Conservation (phyloP, 2,888 invertebrate species). For the Epinotia ramella region DNA sequence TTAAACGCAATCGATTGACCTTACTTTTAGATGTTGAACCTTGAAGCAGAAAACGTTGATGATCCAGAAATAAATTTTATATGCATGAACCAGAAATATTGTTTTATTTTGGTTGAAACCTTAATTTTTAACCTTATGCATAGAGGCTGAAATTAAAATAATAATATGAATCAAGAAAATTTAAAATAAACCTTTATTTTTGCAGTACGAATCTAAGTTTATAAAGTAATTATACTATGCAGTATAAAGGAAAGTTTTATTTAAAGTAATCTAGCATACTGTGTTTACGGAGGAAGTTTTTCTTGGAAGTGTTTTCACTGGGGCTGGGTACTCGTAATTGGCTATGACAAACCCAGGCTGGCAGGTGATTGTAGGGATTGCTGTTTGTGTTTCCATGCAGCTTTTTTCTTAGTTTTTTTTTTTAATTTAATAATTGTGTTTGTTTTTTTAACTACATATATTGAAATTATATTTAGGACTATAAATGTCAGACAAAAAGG, state of each 20-base stretch:
- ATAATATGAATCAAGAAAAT: not conserved
- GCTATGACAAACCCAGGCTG: conserved; percentile 38
- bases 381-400: conserved; percentile 26
- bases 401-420: conserved; percentile 7
- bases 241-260: conserved; percentile 52
- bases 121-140: no score
- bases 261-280: conserved; percentile 62
- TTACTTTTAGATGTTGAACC: no score
- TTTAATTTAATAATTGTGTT: not conserved
- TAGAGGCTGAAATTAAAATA: no score
- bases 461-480: no score
- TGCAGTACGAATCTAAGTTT: not conserved
- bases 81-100: no score
- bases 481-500: no score
- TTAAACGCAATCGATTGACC: no score
- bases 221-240: not conserved
- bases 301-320: conserved; percentile 50
- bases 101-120: no score
- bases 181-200: not conserved
- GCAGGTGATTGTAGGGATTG: conserved; percentile 16
- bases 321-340: conserved; percentile 54
- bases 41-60: no score
- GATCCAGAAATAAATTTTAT: no score
- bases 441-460: no score
- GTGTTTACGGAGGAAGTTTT: conserved; percentile 63